phyloP scores from a whole-genome alignment of 2,888 invertebrate genomes.

The Lottia scabra region DNA sequence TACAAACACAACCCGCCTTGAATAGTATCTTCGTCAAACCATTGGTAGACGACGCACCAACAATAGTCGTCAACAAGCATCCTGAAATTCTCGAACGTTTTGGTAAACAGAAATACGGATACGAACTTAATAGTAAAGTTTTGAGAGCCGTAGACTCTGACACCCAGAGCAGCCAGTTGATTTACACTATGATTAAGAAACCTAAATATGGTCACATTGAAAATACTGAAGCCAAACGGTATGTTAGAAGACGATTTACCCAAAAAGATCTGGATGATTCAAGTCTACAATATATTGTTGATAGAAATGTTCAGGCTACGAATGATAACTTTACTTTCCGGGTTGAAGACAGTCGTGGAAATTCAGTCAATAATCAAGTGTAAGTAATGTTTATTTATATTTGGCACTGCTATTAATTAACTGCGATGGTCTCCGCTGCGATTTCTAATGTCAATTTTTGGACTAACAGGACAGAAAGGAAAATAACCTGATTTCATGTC shows the following conservation, averaged over 20 bases:
- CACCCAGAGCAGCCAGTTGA: conserved; percentile 44
- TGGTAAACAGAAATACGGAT: conserved; percentile 55
- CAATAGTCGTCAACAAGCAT: conserved; percentile 51
- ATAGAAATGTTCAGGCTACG: conserved; percentile 47
- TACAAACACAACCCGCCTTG: conserved; percentile 57
- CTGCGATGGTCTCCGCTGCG: too few relatives aligned
- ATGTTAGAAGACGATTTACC: conserved; percentile 59
- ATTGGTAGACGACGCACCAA: conserved; percentile 58
- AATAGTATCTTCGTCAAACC: conserved; percentile 63
- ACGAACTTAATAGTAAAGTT: conserved; percentile 36
- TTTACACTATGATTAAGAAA: conserved; percentile 57
- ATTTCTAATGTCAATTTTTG: too few relatives aligned
- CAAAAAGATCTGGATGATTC: conserved; percentile 66
- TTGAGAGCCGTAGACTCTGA: conserved; percentile 57
- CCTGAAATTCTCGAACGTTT: conserved; percentile 58
- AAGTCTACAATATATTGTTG: conserved; percentile 57
- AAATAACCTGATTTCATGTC: too few relatives aligned
- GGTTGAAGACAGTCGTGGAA: conserved; percentile 60
- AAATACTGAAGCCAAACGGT: conserved; percentile 59
- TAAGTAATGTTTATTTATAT: conserved; percentile 28
- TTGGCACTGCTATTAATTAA: too few relatives aligned
- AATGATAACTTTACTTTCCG: conserved; percentile 64
- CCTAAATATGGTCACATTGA: conserved; percentile 64
- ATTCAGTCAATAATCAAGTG: conserved; percentile 59
- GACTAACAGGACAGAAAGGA: too few relatives aligned